Base-by-base conservation (phyloP, 2,797 vertebrate species). In the Acanthurus lineatus region DNA sequence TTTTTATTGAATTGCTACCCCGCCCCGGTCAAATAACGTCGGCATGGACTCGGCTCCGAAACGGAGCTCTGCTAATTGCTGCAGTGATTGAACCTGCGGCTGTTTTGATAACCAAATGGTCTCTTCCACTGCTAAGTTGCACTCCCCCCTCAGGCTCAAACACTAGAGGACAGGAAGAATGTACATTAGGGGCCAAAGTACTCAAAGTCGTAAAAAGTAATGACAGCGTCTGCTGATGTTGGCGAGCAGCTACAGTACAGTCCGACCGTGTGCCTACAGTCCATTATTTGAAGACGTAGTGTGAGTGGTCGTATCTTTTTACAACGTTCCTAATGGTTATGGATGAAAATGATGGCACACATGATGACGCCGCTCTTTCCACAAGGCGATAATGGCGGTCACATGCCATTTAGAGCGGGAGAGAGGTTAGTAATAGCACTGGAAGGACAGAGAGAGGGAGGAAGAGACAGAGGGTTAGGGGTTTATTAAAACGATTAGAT, bases 221-320 rank as follows among this genome's bases (percentile, higher is more conserved):
- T 82, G 91, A 88, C 86, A 82, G 77, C 53, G 47, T 84, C 81
- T 85, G 70, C 81, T 74, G 77, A 70, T 67, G 84, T 68, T 78
- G 77, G 72, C 40, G 51, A 70, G 70, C 72, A 44, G 87, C 86
- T 82, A 6, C 79, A 60, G 68, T 82, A 5, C 79, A 60, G 68
- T 76, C 76, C 70, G 22, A 71, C 76, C 38, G 12, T 74, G 71
- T 48, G 74, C 81, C 86, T 75, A 9, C 66, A 32, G 69, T 86
- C 90, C 90, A 90, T 93, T 92, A 90, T 88, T 79, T 69, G 81
- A 89, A 77, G 81, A 80, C 76, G 53, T 72, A 32, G 67, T 38
- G 78, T 73, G 88, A 92, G 89, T 83, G 85, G 79, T 90, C 74
- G 75, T 91, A 89, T 92, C 84, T 91, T 92, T 92, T 91, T 93